Conservation (phyloP, 2,797 vertebrate species). For the Pygocentrus nattereri region DNA sequence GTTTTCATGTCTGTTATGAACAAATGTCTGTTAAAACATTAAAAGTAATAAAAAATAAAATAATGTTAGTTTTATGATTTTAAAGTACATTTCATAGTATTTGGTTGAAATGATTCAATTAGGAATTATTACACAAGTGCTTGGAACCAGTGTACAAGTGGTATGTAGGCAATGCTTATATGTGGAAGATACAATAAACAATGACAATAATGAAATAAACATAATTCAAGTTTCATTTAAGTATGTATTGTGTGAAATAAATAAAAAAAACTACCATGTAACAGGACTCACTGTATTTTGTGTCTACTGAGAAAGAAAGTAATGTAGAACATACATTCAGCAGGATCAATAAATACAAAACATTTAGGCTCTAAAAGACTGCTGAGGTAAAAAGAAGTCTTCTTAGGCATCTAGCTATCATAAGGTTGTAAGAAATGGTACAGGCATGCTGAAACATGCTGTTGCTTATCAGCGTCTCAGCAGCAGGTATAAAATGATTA, state of each 20-base stretch:
- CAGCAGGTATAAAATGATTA: conserved; percentile 15
- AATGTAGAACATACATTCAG: neutral
- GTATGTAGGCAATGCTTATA: neutral
- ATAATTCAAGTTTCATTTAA: neutral
- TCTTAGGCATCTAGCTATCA: neutral
- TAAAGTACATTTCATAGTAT: neutral
- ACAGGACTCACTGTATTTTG: neutral
- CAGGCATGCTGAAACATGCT: neutral
- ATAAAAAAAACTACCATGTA: neutral
- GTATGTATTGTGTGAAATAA: neutral
- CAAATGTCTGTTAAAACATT: neutral
- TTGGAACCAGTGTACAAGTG: neutral
- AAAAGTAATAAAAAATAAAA: neutral
- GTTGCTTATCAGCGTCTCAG: neutral
- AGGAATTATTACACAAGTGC: neutral
- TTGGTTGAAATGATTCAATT: neutral
- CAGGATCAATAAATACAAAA: conserved; percentile 15
- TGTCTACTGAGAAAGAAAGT: neutral
- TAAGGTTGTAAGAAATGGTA: neutral
- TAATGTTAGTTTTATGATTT: neutral
- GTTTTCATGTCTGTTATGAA: too few relatives aligned
- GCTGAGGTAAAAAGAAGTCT: neutral
- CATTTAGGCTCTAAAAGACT: neutral
- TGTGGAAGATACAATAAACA: neutral
- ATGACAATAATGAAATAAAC: neutral